Evolutionary conservation across 1,140 invertebrate genomes (phyloP).

Genomic region (Psix sp.): DNA sequence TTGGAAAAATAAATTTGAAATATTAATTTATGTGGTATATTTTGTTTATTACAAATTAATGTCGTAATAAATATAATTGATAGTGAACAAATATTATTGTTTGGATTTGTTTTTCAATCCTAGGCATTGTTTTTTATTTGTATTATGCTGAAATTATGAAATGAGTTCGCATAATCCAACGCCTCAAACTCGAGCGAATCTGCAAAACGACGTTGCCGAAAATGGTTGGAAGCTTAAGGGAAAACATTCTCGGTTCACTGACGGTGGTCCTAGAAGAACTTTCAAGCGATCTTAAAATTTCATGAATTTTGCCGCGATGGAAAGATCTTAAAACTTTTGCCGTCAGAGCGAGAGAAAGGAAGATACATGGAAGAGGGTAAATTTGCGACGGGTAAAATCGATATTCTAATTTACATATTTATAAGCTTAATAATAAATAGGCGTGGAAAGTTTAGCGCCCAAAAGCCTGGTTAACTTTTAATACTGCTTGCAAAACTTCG

Average conservation of each 20-base stretch:
- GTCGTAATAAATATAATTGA: no score
- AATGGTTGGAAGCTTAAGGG: constrained; percentile 44
- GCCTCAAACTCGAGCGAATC: constrained; percentile 23
- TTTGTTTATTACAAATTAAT: no score
- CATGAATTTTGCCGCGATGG: constrained; percentile 62
- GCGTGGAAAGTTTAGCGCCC: constrained; percentile 44
- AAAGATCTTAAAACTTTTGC: constrained; percentile 61
- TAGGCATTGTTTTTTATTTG: no score
- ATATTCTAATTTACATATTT: constrained; percentile 67
- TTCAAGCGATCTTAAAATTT: constrained; percentile 64
- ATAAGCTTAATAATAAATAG: constrained; percentile 68
- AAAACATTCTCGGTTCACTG: constrained; percentile 57
- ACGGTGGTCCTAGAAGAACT: constrained; percentile 45
- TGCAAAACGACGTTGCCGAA: constrained; percentile 4
- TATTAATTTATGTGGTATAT: no score
- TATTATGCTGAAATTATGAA: no score
- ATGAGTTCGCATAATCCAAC: constrained; percentile 34
- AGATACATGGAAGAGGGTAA: neutral
- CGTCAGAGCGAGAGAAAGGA: constrained; percentile 19
- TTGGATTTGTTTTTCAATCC: no score
- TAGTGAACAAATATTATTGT: no score
- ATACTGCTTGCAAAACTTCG: constrained; percentile 23
- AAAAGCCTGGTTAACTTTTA: constrained; percentile 45
- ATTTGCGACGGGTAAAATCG: constrained; percentile 55
- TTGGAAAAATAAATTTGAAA: no score